These are phyloP conservation scores for Kradibia gibbosae DNA, from an alignment of 1,140 invertebrate species.

Conservation along the genomic window DNA sequence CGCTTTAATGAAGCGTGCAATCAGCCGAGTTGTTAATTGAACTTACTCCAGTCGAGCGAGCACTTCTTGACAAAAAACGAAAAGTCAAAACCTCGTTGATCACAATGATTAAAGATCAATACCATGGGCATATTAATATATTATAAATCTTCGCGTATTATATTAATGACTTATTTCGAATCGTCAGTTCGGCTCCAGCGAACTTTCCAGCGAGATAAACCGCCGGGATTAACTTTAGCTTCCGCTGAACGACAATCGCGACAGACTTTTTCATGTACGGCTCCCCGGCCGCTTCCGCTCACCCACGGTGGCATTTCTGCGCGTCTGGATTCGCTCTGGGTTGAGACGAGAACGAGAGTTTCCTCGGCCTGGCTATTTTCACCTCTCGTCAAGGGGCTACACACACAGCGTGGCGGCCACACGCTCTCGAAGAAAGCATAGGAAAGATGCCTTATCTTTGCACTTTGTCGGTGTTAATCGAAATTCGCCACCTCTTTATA, in stretches of 20 bases:
- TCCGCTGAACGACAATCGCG: background rate
- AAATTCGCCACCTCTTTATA: constrained; percentile 47
- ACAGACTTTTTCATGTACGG: no score
- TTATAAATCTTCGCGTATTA: background rate
- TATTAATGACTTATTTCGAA: background rate
- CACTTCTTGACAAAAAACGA: background rate
- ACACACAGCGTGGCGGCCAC: background rate
- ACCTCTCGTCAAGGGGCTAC: constrained; percentile 34
- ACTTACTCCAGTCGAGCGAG: background rate
- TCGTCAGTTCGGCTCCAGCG: background rate
- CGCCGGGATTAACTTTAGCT: background rate
- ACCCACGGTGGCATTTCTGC: background rate
- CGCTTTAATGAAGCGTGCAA: background rate
- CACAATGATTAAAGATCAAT: background rate
- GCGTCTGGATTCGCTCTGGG: background rate
- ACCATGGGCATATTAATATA: background rate
- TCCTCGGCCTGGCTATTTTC: constrained; percentile 26
- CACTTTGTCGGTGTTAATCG: constrained; percentile 40
- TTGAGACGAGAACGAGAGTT: no score
- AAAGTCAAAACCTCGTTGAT: background rate
- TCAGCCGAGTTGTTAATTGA: background rate
- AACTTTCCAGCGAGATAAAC: background rate
- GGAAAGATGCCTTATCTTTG: constrained; percentile 49
- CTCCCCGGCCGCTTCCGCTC: constrained; percentile 5
- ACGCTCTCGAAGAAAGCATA: constrained; percentile 42